Percentiles rank a stretch among this genome's conserved stretches.
These are phyloP conservation scores for Thryonomys swinderianus DNA, from an alignment of 2,113 vertebrate genomes.

Conservation along the genomic window DNA sequence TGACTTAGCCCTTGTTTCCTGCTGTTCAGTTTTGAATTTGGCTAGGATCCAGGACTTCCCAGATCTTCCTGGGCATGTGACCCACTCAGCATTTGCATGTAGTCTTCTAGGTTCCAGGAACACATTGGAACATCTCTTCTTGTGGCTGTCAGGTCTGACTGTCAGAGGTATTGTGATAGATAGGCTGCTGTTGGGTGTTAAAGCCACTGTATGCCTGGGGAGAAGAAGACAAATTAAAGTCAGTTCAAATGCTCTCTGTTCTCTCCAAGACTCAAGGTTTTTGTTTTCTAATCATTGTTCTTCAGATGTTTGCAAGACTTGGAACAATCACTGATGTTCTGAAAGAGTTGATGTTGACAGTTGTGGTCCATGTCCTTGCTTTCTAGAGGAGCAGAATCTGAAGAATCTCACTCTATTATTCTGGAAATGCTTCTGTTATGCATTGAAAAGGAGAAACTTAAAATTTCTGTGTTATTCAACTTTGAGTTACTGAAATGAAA, in stretches of 20 bases:
- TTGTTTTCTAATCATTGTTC: neutral
- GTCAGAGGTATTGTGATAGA: rapidly evolving
- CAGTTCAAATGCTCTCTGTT: neutral
- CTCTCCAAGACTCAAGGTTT: neutral
- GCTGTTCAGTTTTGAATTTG: neutral
- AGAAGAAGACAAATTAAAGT: neutral
- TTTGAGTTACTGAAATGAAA: neutral
- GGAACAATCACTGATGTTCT: neutral
- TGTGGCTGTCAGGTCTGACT: neutral
- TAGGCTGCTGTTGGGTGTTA: neutral
- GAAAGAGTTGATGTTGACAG: neutral
- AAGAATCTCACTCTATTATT: neutral
- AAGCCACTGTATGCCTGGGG: rapidly evolving
- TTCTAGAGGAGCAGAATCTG: neutral
- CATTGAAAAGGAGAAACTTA: neutral
- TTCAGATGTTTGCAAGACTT: neutral
- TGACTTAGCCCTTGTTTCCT: neutral
- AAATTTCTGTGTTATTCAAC: neutral
- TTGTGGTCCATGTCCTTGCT: neutral
- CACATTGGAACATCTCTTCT: rapidly evolving
- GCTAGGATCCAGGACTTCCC: too few relatives aligned
- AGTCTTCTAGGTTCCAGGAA: neutral
- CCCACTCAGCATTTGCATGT: rapidly evolving
- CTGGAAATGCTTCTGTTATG: neutral
- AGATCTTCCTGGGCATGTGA: neutral